phyloP scores from a whole-genome alignment of 1,140 invertebrate genomes.

The Mylabris phalerata region DNA sequence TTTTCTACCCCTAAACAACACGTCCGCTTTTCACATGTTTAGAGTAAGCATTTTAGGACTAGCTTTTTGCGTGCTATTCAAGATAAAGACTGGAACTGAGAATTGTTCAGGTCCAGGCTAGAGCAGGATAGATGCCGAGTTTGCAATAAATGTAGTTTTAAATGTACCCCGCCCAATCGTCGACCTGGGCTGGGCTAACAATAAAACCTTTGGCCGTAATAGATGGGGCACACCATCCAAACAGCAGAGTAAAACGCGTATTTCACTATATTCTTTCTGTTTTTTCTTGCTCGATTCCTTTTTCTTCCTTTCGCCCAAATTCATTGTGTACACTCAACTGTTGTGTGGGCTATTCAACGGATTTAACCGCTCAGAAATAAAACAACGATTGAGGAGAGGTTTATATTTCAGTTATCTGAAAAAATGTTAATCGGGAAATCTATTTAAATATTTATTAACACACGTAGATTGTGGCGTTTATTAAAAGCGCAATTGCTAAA shows the following conservation, averaged over 20 bases:
- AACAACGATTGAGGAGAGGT: neutral
- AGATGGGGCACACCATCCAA: constrained; percentile 21
- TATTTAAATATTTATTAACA: no score
- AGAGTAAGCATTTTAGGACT: no score
- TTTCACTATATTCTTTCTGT: constrained; percentile 12
- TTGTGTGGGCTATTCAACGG: constrained; percentile 7
- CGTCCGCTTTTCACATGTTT: no score
- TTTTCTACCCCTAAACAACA: no score
- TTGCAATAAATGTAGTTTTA: constrained; percentile 26
- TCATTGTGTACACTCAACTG: constrained; percentile 11
- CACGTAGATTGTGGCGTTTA: neutral
- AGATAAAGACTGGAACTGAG: neutral
- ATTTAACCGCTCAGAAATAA: constrained; percentile 12
- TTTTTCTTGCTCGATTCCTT: neutral
- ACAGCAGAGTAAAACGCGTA: constrained; percentile 18
- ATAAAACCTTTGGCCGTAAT: constrained; percentile 26
- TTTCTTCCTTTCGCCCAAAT: neutral
- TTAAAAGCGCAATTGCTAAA: neutral
- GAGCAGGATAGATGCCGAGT: constrained; percentile 14
- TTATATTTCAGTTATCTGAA: no score
- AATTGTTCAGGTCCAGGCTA: constrained; percentile 6
- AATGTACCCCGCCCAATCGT: constrained; percentile 20
- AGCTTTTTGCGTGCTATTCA: no score
- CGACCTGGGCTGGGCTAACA: constrained; percentile 23
- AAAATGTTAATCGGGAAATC: no score